Evolutionary conservation across 92 coral and sea anemone species (phyloP).

Genomic region (Chrysogorgia sp.): DNA sequence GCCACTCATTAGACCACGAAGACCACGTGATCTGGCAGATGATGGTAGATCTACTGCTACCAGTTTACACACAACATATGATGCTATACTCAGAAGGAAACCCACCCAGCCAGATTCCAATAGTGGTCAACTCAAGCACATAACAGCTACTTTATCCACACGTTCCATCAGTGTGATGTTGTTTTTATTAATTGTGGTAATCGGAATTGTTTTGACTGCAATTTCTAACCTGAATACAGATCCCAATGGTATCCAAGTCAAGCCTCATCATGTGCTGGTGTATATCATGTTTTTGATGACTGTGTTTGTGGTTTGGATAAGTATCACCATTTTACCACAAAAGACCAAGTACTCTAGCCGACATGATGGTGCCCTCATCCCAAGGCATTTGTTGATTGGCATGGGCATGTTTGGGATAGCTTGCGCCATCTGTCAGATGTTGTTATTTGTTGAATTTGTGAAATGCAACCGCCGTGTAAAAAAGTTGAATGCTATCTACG

Average conservation of each 20-base stretch:
- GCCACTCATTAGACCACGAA: slow-evolving; percentile 16
- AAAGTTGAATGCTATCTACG: slow-evolving; percentile 16
- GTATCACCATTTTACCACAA: not conserved
- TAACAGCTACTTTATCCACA: not conserved
- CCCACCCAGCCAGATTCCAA: not conserved
- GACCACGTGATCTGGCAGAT: not conserved
- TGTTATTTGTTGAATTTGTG: slow-evolving; percentile 10
- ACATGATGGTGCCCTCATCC: slow-evolving; percentile 5
- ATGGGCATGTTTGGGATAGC: slow-evolving; percentile 27
- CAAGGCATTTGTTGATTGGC: slow-evolving; percentile 28
- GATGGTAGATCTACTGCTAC: not conserved
- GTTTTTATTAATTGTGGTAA: not conserved
- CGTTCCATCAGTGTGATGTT: slow-evolving; percentile 6
- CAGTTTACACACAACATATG: not conserved
- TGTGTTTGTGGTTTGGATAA: slow-evolving; percentile 19
- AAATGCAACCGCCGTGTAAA: slow-evolving; percentile 24
- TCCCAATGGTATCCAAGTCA: not conserved
- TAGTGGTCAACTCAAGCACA: not conserved
- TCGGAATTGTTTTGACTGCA: not conserved
- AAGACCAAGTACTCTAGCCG: slow-evolving; percentile 7
- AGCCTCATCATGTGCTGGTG: slow-evolving; percentile 20
- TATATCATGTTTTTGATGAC: slow-evolving; percentile 18
- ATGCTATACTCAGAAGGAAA: not conserved
- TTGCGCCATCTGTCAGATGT: slow-evolving; percentile 1
- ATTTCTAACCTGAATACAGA: slow-evolving; percentile 19